These are phyloP conservation scores for Carassius auratus DNA, from an alignment of 2,113 vertebrate species.

Conservation along the genomic window DNA sequence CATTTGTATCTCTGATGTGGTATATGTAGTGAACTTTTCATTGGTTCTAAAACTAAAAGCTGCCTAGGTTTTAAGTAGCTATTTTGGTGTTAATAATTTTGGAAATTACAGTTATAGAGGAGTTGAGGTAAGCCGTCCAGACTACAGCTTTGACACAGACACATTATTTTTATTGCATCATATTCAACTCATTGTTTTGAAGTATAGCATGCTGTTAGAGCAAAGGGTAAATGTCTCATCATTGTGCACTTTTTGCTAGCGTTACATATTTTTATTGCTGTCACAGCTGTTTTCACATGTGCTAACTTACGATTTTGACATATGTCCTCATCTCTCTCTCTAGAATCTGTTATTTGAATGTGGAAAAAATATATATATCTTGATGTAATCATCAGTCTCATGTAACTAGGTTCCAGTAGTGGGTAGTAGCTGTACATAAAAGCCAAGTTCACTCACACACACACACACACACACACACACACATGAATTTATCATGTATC, in stretches of 20 bases:
- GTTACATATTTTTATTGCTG: not conserved
- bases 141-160: not conserved
- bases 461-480: no score
- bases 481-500: no score
- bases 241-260: not conserved
- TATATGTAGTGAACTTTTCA: not conserved
- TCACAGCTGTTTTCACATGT: not conserved
- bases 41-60: not conserved
- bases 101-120: not conserved
- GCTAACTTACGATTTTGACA: not conserved
- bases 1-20: not conserved
- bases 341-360: not conserved
- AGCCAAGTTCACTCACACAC: no score
- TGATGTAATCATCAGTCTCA: no score
- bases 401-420: no score
- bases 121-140: not conserved
- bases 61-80: not conserved
- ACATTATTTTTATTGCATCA: constrained; percentile 6
- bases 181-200: constrained; percentile 5
- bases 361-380: not conserved
- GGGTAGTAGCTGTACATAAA: no score
- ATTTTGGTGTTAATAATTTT: not conserved
- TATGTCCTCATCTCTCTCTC: not conserved
- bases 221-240: not conserved
- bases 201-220: not conserved